These are phyloP conservation scores for Sebastes schlegelii DNA, from an alignment of 2,113 vertebrate species.

Conservation along the genomic window DNA sequence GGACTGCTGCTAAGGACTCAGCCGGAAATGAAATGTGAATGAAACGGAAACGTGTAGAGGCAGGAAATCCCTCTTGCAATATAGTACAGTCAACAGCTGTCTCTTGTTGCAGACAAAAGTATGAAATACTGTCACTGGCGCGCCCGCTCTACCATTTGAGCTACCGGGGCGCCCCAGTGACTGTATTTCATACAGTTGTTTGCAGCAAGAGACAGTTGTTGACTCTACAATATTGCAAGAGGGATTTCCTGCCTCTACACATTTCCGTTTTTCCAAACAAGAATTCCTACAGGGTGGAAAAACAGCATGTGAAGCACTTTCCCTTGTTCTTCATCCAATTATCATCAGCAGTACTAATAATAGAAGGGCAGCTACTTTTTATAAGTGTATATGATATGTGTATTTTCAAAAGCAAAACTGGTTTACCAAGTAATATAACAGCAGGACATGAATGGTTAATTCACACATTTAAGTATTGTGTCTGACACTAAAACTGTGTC, in stretches of 20 bases:
- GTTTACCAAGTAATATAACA: neutral
- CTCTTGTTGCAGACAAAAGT: slow-evolving; percentile 43
- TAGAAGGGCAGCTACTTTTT: neutral
- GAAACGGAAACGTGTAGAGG: slow-evolving; percentile 21
- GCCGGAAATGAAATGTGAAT: neutral
- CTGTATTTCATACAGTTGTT: slow-evolving; percentile 41
- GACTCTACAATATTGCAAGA: slow-evolving; percentile 37
- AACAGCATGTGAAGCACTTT: slow-evolving; percentile 24
- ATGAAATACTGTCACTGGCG: slow-evolving; percentile 21
- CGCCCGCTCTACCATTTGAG: neutral
- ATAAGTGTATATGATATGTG: neutral
- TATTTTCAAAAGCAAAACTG: neutral
- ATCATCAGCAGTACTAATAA: neutral
- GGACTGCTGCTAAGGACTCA: neutral
- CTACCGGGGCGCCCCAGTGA: neutral
- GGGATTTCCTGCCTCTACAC: slow-evolving; percentile 26
- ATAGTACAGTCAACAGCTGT: slow-evolving; percentile 51
- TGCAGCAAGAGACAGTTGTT: slow-evolving; percentile 52
- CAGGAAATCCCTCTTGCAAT: slow-evolving; percentile 33
- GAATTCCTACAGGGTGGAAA: slow-evolving; percentile 22
- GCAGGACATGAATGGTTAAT: neutral
- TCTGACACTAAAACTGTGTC: neutral
- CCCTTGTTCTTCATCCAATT: slow-evolving; percentile 45
- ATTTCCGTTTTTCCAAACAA: slow-evolving; percentile 32
- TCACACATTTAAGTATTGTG: neutral